phyloP scores from a whole-genome alignment of 2,797 vertebrate genomes.

The Poecilia picta region DNA sequence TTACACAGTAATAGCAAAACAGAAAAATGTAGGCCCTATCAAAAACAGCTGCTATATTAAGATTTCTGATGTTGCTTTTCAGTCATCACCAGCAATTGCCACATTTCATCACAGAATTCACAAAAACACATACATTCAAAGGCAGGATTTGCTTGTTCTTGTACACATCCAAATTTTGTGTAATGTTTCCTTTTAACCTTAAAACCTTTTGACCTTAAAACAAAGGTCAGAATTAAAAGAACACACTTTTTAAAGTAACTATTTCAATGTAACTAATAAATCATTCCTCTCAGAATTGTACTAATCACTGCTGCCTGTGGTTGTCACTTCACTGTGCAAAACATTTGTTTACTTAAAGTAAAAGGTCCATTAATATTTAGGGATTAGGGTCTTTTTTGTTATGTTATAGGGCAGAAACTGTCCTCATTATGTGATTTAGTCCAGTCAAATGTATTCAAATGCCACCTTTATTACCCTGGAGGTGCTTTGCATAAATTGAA shows the following conservation, averaged over 20 bases:
- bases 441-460: conserved; percentile 87
- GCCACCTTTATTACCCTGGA: conserved; percentile 86
- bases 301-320: conserved; percentile 70
- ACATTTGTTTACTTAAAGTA: conserved; percentile 68
- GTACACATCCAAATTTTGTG: no score
- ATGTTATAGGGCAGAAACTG: conserved; percentile 79
- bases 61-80: not conserved
- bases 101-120: not conserved
- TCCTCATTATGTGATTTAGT: conserved; percentile 85
- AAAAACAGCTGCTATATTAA: not conserved
- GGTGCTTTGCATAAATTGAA: conserved; percentile 88
- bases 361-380: conserved; percentile 79
- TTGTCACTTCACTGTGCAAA: conserved; percentile 70
- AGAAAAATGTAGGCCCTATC: not conserved
- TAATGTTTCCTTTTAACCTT: not conserved
- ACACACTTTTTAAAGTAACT: not conserved
- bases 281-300: conserved; percentile 12
- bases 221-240: not conserved
- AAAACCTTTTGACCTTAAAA: no score
- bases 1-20: not conserved
- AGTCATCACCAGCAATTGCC: not conserved
- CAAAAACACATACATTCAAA: not conserved
- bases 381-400: conserved; percentile 73
- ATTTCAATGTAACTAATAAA: not conserved
- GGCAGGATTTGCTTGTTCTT: not conserved